Evolutionary conservation across 2,888 invertebrate species (phyloP), one percentile per base, ranked within the genome.

Genomic region (Lordiphosa fenestrarum): DNA sequence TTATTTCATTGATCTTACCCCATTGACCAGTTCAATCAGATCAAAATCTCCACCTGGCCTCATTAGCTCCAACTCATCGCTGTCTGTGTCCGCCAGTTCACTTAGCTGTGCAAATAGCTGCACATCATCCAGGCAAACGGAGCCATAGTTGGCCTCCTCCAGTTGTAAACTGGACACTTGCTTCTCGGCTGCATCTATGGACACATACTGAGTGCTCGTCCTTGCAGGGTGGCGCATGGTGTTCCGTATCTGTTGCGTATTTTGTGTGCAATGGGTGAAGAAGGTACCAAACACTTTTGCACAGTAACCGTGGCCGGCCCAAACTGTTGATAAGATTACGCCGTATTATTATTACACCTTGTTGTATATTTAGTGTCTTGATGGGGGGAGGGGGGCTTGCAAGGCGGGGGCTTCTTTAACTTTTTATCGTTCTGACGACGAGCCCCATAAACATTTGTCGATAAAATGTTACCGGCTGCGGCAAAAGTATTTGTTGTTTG

Each of bases 61-160:
- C 4, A 44, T 6, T 1, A 60, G 13, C 10, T 52, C 13, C 33
- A 44, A 12, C 10, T 36, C 33, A 21, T 53, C 53, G n/a, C 23
- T 23, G 6, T 46, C 23, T 4, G 10, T 39, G 36, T 12, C 13
- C 2, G 44, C 46, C 33, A 66, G 47, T 0, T 61, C 71, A 3
- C 25, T 40, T 41, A 76, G 53, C 25, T 80, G 76, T 0, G 56
- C 71, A 50, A 76, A 76, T 0, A 76, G 53, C 25, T 67, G 65
- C 15, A 70, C n/a, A 13, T 84, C 74, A 42, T 76, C 84, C 4
- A 73, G 53, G 13, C 60, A 70, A 12, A 44, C 59, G 4, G 50
- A 54, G 4, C 48, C 56, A 40, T 84, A 81, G 46, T 44, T 52
- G 7, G 12, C 30, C 19, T 39, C 40, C 5, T 64, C 54, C 6